Conservation (phyloP, 2,888 invertebrate genomes). For the Rhingia campestris region DNA sequence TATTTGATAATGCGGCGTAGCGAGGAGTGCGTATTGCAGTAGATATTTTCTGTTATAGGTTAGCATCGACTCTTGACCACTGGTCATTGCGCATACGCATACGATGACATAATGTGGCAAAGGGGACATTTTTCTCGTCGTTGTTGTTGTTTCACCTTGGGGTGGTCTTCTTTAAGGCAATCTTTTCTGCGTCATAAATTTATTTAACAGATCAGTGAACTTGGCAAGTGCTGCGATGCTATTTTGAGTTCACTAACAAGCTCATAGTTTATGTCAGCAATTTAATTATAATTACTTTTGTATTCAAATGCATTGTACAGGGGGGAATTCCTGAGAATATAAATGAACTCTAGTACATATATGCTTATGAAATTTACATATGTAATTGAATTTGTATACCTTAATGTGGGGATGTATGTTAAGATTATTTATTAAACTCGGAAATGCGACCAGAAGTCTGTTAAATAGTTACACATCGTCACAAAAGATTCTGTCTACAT, state of each 20-base stretch:
- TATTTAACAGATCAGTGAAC: conserved; percentile 68
- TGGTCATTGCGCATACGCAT: conserved; percentile 78
- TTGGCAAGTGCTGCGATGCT: conserved; percentile 5
- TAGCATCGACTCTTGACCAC: conserved; percentile 80
- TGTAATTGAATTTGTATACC: no score
- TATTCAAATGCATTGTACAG: neutral
- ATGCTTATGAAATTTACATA: no score
- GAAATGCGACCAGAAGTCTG: no score
- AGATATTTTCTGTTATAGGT: conserved; percentile 19
- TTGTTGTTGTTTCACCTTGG: neutral
- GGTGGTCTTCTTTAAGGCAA: conserved; percentile 15
- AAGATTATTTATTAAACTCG: no score
- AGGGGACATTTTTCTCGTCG: neutral
- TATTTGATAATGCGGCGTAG: conserved; percentile 71
- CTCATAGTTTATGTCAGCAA: conserved; percentile 19
- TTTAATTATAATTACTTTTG: conserved; percentile 20
- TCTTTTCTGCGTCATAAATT: conserved; percentile 64
- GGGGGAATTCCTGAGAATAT: neutral
- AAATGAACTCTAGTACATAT: no score
- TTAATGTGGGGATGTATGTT: no score
- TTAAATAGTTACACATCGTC: no score
- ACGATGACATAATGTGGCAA: conserved; percentile 44
- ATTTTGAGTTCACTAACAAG: conserved; percentile 18
- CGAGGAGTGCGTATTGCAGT: conserved; percentile 32
- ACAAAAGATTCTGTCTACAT: no score